phyloP scores from a whole-genome alignment of 2,113 vertebrate species.

The Triplophysa siluroides region DNA sequence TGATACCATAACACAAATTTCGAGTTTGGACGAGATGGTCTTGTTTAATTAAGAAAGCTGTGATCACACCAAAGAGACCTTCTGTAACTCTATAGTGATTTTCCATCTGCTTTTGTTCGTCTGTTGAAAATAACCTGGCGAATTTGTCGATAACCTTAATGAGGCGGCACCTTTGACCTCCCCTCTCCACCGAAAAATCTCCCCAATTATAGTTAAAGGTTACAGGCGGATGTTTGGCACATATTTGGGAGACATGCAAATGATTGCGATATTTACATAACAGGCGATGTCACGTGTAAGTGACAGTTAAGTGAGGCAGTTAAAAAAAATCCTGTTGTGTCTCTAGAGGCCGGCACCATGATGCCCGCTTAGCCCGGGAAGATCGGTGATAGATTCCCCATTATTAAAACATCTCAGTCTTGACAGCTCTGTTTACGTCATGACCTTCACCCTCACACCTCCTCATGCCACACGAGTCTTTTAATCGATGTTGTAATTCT shows the following conservation, averaged over 20 bases:
- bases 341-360: background rate
- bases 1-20: slow-evolving; percentile 7
- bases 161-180: slow-evolving; percentile 11
- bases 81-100: background rate
- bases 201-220: slow-evolving; percentile 36
- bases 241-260: slow-evolving; percentile 31
- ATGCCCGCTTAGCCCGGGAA: slow-evolving; percentile 6
- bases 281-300: slow-evolving; percentile 29
- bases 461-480: slow-evolving; percentile 47
- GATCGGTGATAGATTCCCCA: slow-evolving; percentile 41
- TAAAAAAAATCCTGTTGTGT: slow-evolving; percentile 27
- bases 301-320: too few relatives aligned
- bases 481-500: slow-evolving; percentile 55
- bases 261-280: slow-evolving; percentile 9
- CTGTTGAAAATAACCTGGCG: slow-evolving; percentile 7
- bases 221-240: slow-evolving; percentile 24
- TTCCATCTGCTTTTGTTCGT: slow-evolving; percentile 3
- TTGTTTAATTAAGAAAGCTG: slow-evolving; percentile 43
- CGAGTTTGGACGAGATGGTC: background rate
- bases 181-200: slow-evolving; percentile 4
- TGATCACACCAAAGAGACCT: slow-evolving; percentile 17
- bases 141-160: slow-evolving; percentile 25
- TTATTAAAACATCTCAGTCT: slow-evolving; percentile 50
- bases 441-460: slow-evolving; percentile 50
- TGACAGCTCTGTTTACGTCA: slow-evolving; percentile 43